A percentile compares a stretch with the other conserved stretches of the same genome.
phyloP scores from a whole-genome alignment of 2,113 vertebrate genomes.

The Labeo rohita region DNA sequence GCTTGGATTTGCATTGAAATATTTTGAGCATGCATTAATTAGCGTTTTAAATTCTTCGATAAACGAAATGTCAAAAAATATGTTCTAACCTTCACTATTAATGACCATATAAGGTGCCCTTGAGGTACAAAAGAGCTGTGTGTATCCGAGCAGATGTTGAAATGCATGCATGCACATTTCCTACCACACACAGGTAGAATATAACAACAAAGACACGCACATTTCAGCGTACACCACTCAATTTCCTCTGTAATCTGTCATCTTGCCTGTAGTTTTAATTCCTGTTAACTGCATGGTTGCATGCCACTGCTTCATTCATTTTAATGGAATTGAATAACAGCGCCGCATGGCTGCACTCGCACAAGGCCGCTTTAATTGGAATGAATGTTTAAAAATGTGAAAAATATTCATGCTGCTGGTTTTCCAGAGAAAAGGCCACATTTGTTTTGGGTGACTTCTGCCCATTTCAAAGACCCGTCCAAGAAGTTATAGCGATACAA shows the following conservation, averaged over 20 bases:
- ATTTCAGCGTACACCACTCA: slow-evolving; percentile 56
- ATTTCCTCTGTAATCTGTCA: slow-evolving; percentile 78
- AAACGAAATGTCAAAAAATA: slow-evolving; percentile 13
- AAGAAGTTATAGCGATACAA: not conserved
- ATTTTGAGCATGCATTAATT: not conserved
- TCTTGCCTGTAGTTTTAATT: slow-evolving; percentile 83
- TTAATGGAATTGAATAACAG: slow-evolving; percentile 83
- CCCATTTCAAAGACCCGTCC: not conserved
- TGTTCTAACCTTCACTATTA: not conserved
- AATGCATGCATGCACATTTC: slow-evolving; percentile 36
- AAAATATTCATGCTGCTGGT: slow-evolving; percentile 63
- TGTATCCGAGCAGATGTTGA: not conserved
- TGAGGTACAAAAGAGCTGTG: not conserved
- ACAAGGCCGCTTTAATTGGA: slow-evolving; percentile 80
- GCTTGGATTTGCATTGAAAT: not conserved
- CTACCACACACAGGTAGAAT: slow-evolving; percentile 44
- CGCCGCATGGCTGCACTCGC: slow-evolving; percentile 76
- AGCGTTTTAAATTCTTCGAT: not conserved
- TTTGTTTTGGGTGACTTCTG: slow-evolving; percentile 48
- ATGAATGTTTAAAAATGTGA: slow-evolving; percentile 66
- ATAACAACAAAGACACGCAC: slow-evolving; percentile 39
- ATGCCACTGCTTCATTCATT: slow-evolving; percentile 78
- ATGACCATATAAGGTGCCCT: not conserved
- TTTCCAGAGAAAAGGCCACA: slow-evolving; percentile 63
- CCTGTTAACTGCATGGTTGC: slow-evolving; percentile 82